Percentiles rank a stretch among this genome's conserved stretches.
These are phyloP conservation scores for Coendou prehensilis DNA, from an alignment of 2,797 vertebrate species.

Conservation along the genomic window DNA sequence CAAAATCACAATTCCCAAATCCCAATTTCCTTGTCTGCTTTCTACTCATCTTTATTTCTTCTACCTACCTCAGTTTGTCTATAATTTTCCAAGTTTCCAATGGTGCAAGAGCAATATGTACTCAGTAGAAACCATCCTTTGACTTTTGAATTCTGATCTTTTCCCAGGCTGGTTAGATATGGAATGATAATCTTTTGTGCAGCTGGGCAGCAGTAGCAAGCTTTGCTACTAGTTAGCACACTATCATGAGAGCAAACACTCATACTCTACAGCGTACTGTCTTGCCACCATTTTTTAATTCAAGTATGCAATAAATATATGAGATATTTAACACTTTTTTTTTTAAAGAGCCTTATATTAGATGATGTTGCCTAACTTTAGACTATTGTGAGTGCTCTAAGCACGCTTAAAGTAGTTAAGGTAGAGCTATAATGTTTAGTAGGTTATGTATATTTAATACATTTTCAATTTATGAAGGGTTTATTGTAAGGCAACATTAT, in stretches of 20 bases:
- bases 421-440: background rate
- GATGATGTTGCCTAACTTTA: background rate
- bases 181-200: no score
- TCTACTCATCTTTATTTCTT: background rate
- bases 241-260: background rate
- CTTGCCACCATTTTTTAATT: background rate
- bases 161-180: background rate
- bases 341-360: background rate
- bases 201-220: background rate
- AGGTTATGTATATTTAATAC: background rate
- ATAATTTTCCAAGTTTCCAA: background rate
- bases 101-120: background rate
- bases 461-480: background rate
- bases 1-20: background rate
- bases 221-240: background rate
- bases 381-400: background rate
- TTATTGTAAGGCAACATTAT: background rate
- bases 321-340: background rate
- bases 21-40: background rate
- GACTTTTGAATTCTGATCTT: background rate
- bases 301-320: background rate
- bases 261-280: background rate
- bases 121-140: background rate
- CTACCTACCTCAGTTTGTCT: background rate
- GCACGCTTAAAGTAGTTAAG: background rate